Evolutionary conservation across 2,113 vertebrate species (phyloP), one percentile per base, ranked within the genome.

Genomic region (Amazona vittata): DNA sequence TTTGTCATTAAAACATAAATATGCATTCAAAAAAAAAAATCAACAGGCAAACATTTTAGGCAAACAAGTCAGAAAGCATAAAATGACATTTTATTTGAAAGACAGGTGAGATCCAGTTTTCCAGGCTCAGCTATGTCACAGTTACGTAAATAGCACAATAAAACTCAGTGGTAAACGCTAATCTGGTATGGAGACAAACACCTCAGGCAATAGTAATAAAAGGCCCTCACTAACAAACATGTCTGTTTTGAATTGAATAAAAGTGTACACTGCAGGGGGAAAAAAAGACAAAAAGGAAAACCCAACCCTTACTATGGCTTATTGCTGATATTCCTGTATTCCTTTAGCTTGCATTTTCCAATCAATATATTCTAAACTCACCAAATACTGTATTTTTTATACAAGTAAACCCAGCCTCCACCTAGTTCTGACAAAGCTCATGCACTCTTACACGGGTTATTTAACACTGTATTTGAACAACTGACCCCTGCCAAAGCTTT

Each of bases 1-100:
- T 79, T 94, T 95, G 77, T 83, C 65, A 93, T 86, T 79, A 83
- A 86, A 91, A 70, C 49, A 71, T 39, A 70, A 90, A 91, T 39
- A 89, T 57, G 70, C n/a, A 67, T 74, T 85, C 78, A 28, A 65
- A 78, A 70, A 86, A 78, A 70, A 86, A 53, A 81, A 89, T 87
- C 15, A 3, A 37, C 39, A 44, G 35, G n/a, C n/a, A 37, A 37
- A 37, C 37, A 9, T 83, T 94, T 50, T 84, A 82, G 89, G 68
- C 62, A 86, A 92, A 75, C 28, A 79, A 91, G 35, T 44, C 60
- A 78, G 52, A 83, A 92, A 89, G 69, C 57, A 70, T 31, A 68
- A 89, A 92, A 92, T 75, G 29, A 89, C 68, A 83, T 91, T 95
- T 73, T 85, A 28, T 20, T 33, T 94, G 84, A 92, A 94, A 93